Evolutionary conservation across 2,113 vertebrate genomes (phyloP).

Genomic region (Pluvialis apricaria): DNA sequence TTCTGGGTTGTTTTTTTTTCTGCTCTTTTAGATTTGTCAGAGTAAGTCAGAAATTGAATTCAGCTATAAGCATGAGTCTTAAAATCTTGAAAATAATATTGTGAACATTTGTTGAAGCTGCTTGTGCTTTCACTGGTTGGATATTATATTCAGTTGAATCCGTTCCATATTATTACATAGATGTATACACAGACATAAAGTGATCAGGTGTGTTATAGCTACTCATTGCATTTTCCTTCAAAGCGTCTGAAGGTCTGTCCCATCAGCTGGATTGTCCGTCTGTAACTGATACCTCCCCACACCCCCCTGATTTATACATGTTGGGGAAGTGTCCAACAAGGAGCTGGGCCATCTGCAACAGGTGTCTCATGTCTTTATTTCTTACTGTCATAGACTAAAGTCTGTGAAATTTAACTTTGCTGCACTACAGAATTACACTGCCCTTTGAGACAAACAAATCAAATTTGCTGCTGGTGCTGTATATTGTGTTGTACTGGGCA

Average conservation of each 20-base stretch:
- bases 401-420: background rate
- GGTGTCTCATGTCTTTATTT: background rate
- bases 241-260: background rate
- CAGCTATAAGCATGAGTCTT: background rate
- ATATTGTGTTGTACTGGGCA: background rate
- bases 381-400: background rate
- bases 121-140: background rate
- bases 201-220: background rate
- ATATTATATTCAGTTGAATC: background rate
- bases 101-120: background rate
- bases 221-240: background rate
- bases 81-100: background rate
- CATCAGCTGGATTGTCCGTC: background rate
- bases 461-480: background rate
- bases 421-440: background rate
- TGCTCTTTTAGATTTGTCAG: background rate
- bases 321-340: background rate
- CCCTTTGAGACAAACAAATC: background rate
- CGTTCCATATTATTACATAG: rapidly evolving
- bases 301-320: background rate
- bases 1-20: no score
- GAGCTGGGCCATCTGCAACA: background rate
- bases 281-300: background rate
- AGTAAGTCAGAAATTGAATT: background rate
- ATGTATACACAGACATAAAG: background rate